These are phyloP conservation scores for Tortricodes alternella DNA, from an alignment of 2,888 invertebrate species.

Conservation along the genomic window DNA sequence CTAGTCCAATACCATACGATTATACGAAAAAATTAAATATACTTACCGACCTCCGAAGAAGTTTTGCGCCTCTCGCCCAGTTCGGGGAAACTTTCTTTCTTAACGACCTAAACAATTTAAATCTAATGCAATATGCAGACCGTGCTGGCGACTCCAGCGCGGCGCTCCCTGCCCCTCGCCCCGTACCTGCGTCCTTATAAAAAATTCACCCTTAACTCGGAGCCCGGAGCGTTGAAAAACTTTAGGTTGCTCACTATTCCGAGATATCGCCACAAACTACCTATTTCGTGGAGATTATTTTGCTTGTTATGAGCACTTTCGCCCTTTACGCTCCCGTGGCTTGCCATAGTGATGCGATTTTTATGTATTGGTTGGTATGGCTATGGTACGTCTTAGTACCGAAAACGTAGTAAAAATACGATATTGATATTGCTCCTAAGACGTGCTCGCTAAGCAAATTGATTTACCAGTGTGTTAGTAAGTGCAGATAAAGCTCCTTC, in stretches of 20 bases:
- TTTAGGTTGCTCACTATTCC: slow-evolving; percentile 44
- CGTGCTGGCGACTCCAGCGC: slow-evolving; percentile 54
- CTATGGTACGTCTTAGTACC: slow-evolving; percentile 1
- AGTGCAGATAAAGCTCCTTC: too few species aligned
- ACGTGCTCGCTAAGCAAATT: neutral
- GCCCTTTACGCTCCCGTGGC: slow-evolving; percentile 23
- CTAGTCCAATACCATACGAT: too few species aligned
- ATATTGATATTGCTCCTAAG: slow-evolving; percentile 3
- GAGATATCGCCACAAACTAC: slow-evolving; percentile 40
- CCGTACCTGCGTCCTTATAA: slow-evolving; percentile 65
- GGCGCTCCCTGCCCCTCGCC: slow-evolving; percentile 44
- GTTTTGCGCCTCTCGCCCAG: slow-evolving; percentile 54
- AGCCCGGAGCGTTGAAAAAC: slow-evolving; percentile 39
- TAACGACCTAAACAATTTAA: slow-evolving; percentile 82
- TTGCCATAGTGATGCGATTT: slow-evolving; percentile 8
- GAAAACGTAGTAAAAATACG: slow-evolving; percentile 3
- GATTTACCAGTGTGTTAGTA: too few species aligned
- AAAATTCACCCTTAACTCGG: slow-evolving; percentile 67
- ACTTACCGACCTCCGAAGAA: slow-evolving; percentile 45
- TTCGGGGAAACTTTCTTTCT: slow-evolving; percentile 71
- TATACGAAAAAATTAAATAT: slow-evolving; percentile 53
- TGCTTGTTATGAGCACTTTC: slow-evolving; percentile 36
- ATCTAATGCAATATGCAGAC: slow-evolving; percentile 80
- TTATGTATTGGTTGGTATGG: slow-evolving; percentile 9
- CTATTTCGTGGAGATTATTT: slow-evolving; percentile 35